A percentile compares a stretch with the other conserved stretches of the same genome.
Evolutionary conservation across 30 jellyfish, hydroid and myxozoan genomes (phyloP).

Genomic region (Cassiopea xamachana): DNA sequence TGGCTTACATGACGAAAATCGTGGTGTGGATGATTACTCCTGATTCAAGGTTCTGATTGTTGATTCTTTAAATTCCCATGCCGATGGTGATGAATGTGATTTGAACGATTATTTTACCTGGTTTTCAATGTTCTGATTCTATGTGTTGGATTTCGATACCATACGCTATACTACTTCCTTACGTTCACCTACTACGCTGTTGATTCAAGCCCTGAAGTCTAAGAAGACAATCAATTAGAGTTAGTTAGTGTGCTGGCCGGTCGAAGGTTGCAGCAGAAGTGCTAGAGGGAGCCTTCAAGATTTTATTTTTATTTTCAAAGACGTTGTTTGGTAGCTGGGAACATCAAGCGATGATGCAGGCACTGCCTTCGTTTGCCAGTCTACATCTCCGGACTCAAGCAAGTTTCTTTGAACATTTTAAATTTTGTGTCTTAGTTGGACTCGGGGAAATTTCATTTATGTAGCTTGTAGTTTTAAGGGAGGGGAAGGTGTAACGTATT

Average conservation of each 20-base stretch:
- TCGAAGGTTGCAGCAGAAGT: neutral
- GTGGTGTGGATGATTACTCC: neutral
- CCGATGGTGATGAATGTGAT: neutral
- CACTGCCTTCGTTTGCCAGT: neutral
- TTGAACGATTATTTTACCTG: neutral
- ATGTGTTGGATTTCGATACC: neutral
- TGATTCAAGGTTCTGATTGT: neutral
- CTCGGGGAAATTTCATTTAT: no score
- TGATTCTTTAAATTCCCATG: neutral
- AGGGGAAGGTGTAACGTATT: neutral
- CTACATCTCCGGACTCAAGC: neutral
- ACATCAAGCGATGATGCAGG: slow-evolving; percentile 3
- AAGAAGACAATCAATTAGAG: neutral
- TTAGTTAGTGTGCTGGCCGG: neutral
- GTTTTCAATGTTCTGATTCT: neutral
- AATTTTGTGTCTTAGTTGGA: neutral
- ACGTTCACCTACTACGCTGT: neutral
- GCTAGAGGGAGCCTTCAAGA: neutral
- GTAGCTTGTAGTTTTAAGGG: no score
- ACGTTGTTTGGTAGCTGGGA: neutral
- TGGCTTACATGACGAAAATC: neutral
- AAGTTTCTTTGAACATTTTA: neutral
- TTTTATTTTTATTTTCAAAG: neutral
- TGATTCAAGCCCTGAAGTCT: neutral
- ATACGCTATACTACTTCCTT: neutral